Evolutionary conservation across 1,140 invertebrate species (phyloP).

Genomic region (Procambarus clarkii): DNA sequence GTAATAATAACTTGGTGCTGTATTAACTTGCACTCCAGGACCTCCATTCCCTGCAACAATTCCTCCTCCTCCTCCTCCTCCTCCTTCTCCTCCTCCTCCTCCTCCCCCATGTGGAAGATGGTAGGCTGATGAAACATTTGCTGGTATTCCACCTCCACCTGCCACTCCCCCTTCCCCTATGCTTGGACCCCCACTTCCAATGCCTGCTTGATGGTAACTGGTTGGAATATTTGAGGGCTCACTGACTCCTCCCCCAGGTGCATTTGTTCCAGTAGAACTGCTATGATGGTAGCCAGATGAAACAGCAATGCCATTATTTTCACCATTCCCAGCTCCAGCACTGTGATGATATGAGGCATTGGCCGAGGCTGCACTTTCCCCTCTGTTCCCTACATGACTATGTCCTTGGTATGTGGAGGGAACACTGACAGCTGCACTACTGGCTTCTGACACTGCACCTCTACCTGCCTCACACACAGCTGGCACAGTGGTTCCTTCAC

Average conservation of each 20-base stretch:
- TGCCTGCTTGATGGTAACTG: background rate
- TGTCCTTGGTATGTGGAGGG: slow-evolving; percentile 29
- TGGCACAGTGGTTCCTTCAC: background rate
- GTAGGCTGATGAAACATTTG: slow-evolving; percentile 12
- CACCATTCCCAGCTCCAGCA: background rate
- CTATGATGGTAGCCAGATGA: slow-evolving; percentile 8
- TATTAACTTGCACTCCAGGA: slow-evolving; percentile 35
- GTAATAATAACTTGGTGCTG: slow-evolving; percentile 56
- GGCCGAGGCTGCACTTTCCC: slow-evolving; percentile 4
- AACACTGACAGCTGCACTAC: background rate
- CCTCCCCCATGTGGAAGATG: background rate
- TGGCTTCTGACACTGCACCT: slow-evolving; percentile 15
- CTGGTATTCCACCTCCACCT: slow-evolving; percentile 1
- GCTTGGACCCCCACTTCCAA: background rate
- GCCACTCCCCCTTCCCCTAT: background rate
- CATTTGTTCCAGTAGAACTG: background rate
- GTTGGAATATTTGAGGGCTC: background rate
- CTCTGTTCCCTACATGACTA: background rate
- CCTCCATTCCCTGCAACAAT: slow-evolving; percentile 19
- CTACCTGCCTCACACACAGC: slow-evolving; percentile 14
- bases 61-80: slow-evolving; percentile 20
- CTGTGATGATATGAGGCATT: background rate
- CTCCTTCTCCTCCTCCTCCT: background rate
- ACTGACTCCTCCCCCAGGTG: background rate
- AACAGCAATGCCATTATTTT: background rate